These are phyloP conservation scores for Elgaria multicarinata DNA, from an alignment of 2,113 vertebrate species.

Conservation along the genomic window DNA sequence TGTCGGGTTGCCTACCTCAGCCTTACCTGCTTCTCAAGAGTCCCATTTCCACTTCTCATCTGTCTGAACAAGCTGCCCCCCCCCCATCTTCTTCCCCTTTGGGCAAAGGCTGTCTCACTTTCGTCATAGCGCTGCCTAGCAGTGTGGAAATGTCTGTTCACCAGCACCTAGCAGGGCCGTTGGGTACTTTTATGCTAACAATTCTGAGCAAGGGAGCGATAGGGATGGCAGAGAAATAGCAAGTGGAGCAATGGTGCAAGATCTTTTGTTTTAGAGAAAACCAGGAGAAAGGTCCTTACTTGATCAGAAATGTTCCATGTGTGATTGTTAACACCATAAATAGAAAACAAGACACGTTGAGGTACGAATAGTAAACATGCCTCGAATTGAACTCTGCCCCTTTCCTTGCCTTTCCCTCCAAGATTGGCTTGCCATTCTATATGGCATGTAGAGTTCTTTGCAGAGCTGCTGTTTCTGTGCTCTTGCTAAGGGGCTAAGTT, in stretches of 20 bases:
- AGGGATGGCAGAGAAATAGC: not conserved
- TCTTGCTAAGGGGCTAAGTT: not conserved
- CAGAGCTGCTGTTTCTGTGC: not conserved
- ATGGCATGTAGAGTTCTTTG: not conserved
- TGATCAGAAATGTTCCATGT: not conserved
- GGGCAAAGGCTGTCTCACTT: not conserved
- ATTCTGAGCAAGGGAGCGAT: not conserved
- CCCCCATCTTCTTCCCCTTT: not conserved
- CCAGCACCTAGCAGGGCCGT: not conserved
- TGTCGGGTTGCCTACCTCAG: too few relatives aligned
- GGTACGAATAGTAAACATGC: not conserved
- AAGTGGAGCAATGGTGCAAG: not conserved
- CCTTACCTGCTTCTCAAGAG: too few relatives aligned
- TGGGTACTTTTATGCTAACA: not conserved
- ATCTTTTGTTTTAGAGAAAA: not conserved
- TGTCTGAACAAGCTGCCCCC: not conserved
- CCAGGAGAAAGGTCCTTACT: not conserved
- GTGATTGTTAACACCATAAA: not conserved
- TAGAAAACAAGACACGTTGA: not conserved
- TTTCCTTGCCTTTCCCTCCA: not conserved
- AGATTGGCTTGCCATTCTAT: not conserved
- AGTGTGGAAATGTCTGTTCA: not conserved
- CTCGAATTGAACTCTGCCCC: not conserved
- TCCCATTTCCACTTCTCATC: not conserved
- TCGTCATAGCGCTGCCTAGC: not conserved